Evolutionary conservation across 2,797 vertebrate species (phyloP), one percentile per base, ranked within the genome.

Genomic region (Crenuchus spilurus): DNA sequence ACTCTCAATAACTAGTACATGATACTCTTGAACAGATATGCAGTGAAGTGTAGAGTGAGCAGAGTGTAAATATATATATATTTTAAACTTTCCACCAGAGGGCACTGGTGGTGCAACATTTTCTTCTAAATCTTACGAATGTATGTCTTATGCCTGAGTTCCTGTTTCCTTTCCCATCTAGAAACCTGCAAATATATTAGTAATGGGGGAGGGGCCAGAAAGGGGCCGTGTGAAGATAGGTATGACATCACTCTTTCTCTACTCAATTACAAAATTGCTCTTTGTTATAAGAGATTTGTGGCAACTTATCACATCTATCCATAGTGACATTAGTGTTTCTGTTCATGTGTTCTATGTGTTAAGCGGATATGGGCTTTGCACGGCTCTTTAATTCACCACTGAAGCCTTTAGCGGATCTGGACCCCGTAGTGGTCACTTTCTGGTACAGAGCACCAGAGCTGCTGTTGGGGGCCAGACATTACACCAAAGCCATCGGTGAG

Each of bases 151-250:
- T 11, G n/a, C 37, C 48, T 41, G 55, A 57, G 72, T 70, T 46
- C 26, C 79, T 48, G n/a, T 61, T 55, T 69, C 26, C 41, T 11
- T 67, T 55, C 66, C 66, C 90, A 84, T 85, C 88, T 93, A 99
- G 98, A 99, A 99, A 97, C 97, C 97, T 93, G 97, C 97, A 83
- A 99, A 99, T 91, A 99, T 99, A 94, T 96, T 99, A 95, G 98
- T 99, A 91, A 99, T 99, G 98, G 98, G 98, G 88, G 98, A 99
- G 93, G 97, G 98, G 88, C 97, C 97, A 85, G 98, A 99, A 90
- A 95, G 98, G 93, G 98, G 98, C 83, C 94, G 98, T 93, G 98
- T 99, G 93, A 99, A 99, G 93, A 99, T 99, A 87, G 98, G 97
- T 99, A 95, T 82, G 95, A 42, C 52, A 3, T 89, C 88, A 58